Conservation (phyloP, 2,113 vertebrate species). For the Ciconia boyciana region DNA sequence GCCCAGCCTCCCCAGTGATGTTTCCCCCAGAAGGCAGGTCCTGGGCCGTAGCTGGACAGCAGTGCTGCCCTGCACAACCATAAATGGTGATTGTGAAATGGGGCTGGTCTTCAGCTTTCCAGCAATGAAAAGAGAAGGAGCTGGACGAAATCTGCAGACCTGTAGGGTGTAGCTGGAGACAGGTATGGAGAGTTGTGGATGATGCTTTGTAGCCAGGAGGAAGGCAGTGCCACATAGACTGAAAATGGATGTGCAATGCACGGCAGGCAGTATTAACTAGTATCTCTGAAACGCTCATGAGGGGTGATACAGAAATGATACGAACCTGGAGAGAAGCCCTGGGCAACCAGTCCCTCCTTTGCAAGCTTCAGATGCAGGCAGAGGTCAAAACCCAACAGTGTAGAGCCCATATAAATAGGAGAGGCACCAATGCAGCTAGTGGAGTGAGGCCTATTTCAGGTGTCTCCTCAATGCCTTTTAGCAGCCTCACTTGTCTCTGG, state of each 20-base stretch:
- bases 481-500: neutral
- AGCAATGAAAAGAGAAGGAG: neutral
- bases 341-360: neutral
- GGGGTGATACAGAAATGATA: neutral
- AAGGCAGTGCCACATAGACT: neutral
- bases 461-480: neutral
- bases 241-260: neutral
- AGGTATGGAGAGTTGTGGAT: accelerated
- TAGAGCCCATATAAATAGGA: neutral
- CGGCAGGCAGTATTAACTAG: neutral
- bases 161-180: neutral
- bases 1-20: neutral
- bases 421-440: neutral
- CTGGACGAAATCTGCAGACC: neutral
- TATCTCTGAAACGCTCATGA: accelerated
- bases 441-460: neutral
- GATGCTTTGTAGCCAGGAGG: neutral
- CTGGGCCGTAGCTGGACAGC: neutral
- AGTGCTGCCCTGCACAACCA: accelerated
- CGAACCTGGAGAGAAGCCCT: neutral
- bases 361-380: neutral
- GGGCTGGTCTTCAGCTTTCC: neutral
- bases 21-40: neutral
- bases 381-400: neutral
- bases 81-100: neutral